Evolutionary conservation across 2,113 vertebrate species (phyloP).

Genomic region (Tragelaphus imberbis): DNA sequence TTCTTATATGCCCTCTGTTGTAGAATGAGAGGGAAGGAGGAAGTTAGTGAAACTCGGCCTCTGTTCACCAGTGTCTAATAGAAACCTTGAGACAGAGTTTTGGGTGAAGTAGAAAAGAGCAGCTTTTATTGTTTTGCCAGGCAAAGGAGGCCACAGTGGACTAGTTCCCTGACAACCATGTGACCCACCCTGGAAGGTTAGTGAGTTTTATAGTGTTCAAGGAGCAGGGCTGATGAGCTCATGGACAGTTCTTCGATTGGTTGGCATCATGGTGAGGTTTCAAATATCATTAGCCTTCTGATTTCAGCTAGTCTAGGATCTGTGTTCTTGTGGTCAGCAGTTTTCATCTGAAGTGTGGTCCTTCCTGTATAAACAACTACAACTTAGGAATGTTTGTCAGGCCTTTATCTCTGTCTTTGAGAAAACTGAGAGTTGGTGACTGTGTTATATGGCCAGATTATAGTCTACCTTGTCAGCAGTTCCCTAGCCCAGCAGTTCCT

Average conservation of each 20-base stretch:
- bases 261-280: neutral
- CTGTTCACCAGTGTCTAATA: neutral
- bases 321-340: neutral
- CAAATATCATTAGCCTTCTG: neutral
- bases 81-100: neutral
- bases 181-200: neutral
- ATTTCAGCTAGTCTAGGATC: neutral
- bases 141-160: neutral
- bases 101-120: neutral
- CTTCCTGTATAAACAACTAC: neutral
- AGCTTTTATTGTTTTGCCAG: neutral
- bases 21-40: neutral
- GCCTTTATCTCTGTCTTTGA: neutral
- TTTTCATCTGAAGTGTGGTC: neutral
- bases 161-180: neutral
- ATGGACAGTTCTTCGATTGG: neutral
- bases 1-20: neutral
- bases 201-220: neutral
- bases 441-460: neutral
- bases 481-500: neutral
- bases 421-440: neutral
- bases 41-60: neutral
- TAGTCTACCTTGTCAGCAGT: neutral
- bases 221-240: neutral
- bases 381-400: neutral